These are phyloP conservation scores for Tamias sibiricus DNA, from an alignment of 2,113 vertebrate genomes.

Conservation along the genomic window DNA sequence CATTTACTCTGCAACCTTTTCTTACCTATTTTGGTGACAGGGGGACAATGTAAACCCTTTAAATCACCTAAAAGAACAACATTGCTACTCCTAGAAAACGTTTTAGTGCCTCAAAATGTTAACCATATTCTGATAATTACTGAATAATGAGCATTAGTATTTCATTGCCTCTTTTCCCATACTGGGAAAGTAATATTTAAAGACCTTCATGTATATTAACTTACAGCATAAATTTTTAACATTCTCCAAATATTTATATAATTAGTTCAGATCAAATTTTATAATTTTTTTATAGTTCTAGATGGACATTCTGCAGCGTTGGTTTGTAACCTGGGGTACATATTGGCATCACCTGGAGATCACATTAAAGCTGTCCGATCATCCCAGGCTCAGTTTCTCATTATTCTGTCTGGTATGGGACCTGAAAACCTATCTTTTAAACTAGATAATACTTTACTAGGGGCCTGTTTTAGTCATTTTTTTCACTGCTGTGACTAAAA, in stretches of 20 bases:
- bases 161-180: not conserved
- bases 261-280: not conserved
- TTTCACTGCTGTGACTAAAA: no score
- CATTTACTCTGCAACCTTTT: not conserved
- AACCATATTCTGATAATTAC: not conserved
- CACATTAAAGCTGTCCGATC: not conserved
- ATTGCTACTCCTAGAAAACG: not conserved
- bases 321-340: not conserved
- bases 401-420: fast-evolving
- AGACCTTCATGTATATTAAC: not conserved
- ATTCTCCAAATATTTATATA: not conserved
- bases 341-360: not conserved
- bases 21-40: not conserved
- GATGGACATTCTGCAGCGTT: not conserved
- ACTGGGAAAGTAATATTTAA: not conserved
- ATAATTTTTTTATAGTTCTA: not conserved
- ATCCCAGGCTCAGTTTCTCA: not conserved
- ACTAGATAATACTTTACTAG: not conserved
- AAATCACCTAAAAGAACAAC: not conserved
- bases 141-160: not conserved
- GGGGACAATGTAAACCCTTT: not conserved
- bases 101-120: not conserved
- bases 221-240: not conserved
- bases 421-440: not conserved
- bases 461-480: no score